These are phyloP conservation scores for Garrulus glandarius DNA, from an alignment of 2,797 vertebrate species.

Conservation along the genomic window DNA sequence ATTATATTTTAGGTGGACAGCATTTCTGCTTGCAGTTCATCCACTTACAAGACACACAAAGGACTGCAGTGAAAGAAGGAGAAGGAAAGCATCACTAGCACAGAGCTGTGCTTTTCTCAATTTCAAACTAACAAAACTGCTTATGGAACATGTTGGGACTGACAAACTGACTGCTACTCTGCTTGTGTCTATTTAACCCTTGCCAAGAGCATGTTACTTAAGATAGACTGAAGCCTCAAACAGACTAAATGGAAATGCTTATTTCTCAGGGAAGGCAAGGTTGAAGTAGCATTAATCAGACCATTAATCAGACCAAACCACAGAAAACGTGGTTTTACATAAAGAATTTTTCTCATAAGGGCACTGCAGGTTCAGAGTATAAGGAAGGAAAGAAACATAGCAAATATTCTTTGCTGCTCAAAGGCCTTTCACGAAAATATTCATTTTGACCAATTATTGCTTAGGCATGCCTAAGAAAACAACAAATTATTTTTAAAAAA, in stretches of 20 bases:
- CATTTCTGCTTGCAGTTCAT: slow-evolving; percentile 34
- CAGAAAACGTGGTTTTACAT: background rate
- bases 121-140: background rate
- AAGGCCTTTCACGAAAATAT: background rate
- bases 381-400: background rate
- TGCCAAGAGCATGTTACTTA: background rate
- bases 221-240: background rate
- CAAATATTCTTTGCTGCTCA: background rate
- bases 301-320: too few species aligned
- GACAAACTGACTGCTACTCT: background rate
- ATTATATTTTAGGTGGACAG: slow-evolving; percentile 60
- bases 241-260: background rate
- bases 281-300: background rate
- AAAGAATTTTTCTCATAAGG: background rate
- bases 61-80: background rate
- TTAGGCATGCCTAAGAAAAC: background rate
- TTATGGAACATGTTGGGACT: background rate
- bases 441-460: background rate
- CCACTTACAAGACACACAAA: slow-evolving; percentile 50
- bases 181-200: background rate
- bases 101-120: background rate
- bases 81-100: background rate
- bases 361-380: accelerated
- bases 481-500: background rate
- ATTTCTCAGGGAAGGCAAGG: background rate